phyloP scores from a whole-genome alignment of 2,888 invertebrate genomes.

The Melieria picta region DNA sequence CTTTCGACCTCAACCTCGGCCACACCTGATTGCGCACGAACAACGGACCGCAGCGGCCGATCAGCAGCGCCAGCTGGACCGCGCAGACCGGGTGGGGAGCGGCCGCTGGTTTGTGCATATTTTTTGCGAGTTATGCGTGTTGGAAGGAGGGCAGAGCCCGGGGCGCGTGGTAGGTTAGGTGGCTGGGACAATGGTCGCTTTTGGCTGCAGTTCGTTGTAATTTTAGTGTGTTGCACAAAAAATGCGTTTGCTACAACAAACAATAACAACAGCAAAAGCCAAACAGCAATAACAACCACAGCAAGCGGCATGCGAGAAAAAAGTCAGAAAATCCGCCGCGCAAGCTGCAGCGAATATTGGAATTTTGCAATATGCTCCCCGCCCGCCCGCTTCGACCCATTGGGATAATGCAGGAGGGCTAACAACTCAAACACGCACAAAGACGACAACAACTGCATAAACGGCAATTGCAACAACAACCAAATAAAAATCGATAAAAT shows the following conservation, averaged over 20 bases:
- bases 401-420: neutral
- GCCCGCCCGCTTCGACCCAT: neutral
- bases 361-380: constrained; percentile 8
- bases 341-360: too few species aligned
- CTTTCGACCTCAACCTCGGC: constrained; percentile 20
- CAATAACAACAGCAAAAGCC: too few species aligned
- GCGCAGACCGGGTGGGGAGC: neutral
- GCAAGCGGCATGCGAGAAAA: too few species aligned
- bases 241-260: neutral
- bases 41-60: neutral
- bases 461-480: neutral
- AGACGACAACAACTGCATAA: neutral
- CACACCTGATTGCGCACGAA: constrained; percentile 15
- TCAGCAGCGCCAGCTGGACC: too few species aligned
- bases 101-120: neutral
- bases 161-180: neutral
- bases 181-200: neutral
- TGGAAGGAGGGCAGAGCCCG: neutral
- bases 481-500: constrained; percentile 18
- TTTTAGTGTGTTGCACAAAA: constrained; percentile 17
- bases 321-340: too few species aligned
- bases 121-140: neutral
- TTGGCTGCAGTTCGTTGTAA: neutral
- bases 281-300: too few species aligned
- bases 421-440: neutral